Evolutionary conservation across 2,113 vertebrate species (phyloP).

Genomic region (Antennarius striatus): DNA sequence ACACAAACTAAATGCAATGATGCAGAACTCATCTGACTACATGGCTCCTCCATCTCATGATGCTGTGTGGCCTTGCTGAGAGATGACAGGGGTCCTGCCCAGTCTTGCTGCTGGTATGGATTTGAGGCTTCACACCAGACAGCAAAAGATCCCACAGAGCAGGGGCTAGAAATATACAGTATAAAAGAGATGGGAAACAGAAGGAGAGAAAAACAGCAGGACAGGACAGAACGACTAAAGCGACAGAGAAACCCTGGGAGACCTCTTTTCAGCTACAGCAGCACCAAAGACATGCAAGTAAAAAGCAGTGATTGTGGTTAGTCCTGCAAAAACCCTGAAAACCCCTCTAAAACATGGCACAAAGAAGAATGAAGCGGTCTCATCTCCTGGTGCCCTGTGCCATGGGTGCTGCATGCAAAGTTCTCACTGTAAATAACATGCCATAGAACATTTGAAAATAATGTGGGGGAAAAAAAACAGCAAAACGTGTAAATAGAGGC

Average conservation of each 20-base stretch:
- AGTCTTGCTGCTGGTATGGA: constrained; percentile 61
- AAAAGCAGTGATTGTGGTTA: constrained; percentile 30
- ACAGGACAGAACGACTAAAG: not conserved
- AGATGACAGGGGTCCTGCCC: constrained; percentile 42
- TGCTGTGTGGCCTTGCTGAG: constrained; percentile 62
- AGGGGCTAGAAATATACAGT: constrained; percentile 14
- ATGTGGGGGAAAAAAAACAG: constrained; percentile 13
- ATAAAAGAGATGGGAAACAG: not conserved
- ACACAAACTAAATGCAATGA: constrained; percentile 43
- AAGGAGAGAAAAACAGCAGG: not conserved
- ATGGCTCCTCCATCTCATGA: constrained; percentile 59
- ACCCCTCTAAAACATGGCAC: constrained; percentile 28
- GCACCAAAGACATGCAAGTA: constrained; percentile 34
- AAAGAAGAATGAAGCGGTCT: constrained; percentile 41
- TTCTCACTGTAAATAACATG: constrained; percentile 45
- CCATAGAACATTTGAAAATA: constrained; percentile 47
- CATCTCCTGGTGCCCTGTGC: constrained; percentile 7
- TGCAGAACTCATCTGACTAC: constrained; percentile 58
- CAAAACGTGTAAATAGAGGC: constrained; percentile 33
- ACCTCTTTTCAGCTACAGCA: constrained; percentile 34
- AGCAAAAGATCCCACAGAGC: constrained; percentile 20
- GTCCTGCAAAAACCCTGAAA: constrained; percentile 19
- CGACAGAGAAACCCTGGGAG: constrained; percentile 1
- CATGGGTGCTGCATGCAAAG: constrained; percentile 41
- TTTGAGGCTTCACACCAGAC: constrained; percentile 51